phyloP scores from a whole-genome alignment of 2,113 vertebrate species.

The Chaetura pelagica region DNA sequence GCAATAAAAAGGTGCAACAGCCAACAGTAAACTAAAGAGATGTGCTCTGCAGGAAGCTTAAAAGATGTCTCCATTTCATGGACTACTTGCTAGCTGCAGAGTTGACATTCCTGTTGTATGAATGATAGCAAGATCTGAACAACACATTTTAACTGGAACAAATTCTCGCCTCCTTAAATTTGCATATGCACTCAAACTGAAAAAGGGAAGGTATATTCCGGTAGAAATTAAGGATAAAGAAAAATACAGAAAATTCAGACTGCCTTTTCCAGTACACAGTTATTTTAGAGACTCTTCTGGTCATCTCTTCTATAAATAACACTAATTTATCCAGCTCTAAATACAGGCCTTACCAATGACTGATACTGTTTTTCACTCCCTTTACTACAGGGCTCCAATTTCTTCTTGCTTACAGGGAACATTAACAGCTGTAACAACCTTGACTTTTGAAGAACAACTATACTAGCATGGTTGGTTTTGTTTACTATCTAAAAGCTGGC shows the following conservation, averaged over 20 bases:
- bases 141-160: not conserved
- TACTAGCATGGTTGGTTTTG: not conserved
- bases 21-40: not conserved
- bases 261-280: not conserved
- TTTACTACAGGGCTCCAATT: not conserved
- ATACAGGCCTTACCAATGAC: not conserved
- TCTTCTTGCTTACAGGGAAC: not conserved
- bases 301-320: not conserved
- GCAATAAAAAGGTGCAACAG: not conserved
- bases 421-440: not conserved
- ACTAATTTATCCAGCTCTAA: not conserved
- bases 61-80: not conserved
- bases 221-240: not conserved
- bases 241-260: not conserved
- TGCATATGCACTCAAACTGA: not conserved
- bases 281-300: not conserved
- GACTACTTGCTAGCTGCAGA: not conserved
- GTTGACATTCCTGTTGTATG: not conserved
- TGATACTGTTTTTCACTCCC: not conserved
- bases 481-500: not conserved
- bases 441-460: not conserved
- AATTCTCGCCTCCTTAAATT: not conserved
- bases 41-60: not conserved
- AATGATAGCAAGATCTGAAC: not conserved
- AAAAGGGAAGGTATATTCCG: not conserved